A percentile compares a stretch with the other conserved stretches of the same genome.
phyloP scores from a whole-genome alignment of 2,888 invertebrate genomes.

The Nymphalis urticae region DNA sequence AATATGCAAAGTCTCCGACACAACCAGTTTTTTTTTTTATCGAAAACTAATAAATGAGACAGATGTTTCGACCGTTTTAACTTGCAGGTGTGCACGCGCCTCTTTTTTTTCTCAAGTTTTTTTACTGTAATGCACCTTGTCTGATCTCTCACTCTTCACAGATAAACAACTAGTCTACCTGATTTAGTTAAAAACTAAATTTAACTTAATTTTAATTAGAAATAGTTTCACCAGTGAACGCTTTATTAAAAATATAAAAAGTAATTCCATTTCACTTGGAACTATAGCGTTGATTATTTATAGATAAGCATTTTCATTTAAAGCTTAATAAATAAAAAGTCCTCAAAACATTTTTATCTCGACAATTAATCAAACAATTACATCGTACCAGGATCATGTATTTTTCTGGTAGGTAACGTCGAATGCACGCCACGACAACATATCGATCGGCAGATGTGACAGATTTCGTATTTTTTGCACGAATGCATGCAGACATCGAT shows the following conservation, averaged over 20 bases:
- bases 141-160: conserved; percentile 15
- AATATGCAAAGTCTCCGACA: conserved; percentile 15
- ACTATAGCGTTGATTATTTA: background rate
- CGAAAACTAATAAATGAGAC: conserved; percentile 50
- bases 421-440: conserved; percentile 16
- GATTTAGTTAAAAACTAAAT: background rate
- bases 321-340: background rate
- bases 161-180: conserved; percentile 19
- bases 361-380: conserved; percentile 19
- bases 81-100: conserved; percentile 68
- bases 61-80: conserved; percentile 53
- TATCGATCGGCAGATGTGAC: conserved; percentile 56
- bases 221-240: too few species aligned
- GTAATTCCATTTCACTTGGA: background rate
- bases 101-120: conserved; percentile 32
- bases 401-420: conserved; percentile 4
- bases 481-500: conserved; percentile 54
- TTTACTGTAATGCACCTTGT: conserved; percentile 40
- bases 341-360: conserved; percentile 10
- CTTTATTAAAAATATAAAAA: background rate
- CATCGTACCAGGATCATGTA: conserved; percentile 10
- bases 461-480: conserved; percentile 63
- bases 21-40: conserved; percentile 37
- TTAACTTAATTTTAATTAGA: background rate
- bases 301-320: background rate